Percentiles rank a stretch among this genome's conserved stretches.
These are phyloP conservation scores for Leptobrachium leishanense DNA, from an alignment of 2,113 vertebrate species.

Conservation along the genomic window DNA sequence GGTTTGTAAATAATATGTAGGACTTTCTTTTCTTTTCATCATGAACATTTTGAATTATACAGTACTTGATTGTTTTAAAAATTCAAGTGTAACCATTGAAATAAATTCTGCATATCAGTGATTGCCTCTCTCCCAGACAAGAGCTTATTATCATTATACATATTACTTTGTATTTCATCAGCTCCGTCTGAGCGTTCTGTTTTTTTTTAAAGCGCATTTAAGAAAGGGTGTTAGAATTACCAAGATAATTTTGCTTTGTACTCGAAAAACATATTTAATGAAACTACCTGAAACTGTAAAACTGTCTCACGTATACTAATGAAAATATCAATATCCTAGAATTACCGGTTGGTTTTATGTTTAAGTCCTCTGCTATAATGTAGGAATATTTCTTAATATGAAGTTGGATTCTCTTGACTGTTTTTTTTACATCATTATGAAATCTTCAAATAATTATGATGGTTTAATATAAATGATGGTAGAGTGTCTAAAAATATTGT, in stretches of 20 bases:
- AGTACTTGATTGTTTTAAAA: constrained; percentile 47
- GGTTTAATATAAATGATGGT: no score
- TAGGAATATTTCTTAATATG: no score
- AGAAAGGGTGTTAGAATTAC: constrained; percentile 4
- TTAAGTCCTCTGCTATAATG: neutral
- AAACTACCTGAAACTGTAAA: constrained; percentile 26
- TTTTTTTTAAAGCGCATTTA: constrained; percentile 5
- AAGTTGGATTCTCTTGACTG: no score
- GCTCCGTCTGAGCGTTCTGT: constrained; percentile 32
- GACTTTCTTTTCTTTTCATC: constrained; percentile 25
- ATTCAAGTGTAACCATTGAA: constrained; percentile 49
- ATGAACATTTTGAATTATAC: constrained; percentile 35
- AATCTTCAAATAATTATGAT: no score
- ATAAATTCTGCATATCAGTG: constrained; percentile 40
- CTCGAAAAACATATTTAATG: constrained; percentile 8
- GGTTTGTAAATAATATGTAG: constrained; percentile 4
- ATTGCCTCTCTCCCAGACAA: constrained; percentile 45
- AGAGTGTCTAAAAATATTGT: no score
- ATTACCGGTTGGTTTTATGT: neutral
- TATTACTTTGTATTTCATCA: constrained; percentile 43
- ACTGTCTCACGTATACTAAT: neutral
- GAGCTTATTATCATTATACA: constrained; percentile 48
- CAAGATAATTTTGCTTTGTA: neutral
- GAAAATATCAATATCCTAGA: neutral
- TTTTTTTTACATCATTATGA: no score